Evolutionary conservation across 2,888 invertebrate species (phyloP).

Genomic region (Disparrhopalites patrizii): DNA sequence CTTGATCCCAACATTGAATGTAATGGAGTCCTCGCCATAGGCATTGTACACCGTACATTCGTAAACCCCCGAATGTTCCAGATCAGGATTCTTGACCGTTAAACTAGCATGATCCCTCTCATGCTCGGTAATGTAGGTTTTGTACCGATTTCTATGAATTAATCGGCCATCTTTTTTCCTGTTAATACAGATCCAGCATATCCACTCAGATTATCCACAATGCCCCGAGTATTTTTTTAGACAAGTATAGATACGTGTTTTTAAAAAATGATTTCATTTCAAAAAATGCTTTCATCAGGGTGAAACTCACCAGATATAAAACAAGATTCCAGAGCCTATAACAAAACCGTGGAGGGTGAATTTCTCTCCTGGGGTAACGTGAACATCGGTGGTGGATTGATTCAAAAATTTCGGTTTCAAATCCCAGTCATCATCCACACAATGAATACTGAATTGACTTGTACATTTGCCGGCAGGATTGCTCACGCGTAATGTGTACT

Average conservation of each 20-base stretch:
- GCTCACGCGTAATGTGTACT: constrained; percentile 19
- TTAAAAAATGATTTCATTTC: no score
- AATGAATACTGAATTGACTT: constrained; percentile 27
- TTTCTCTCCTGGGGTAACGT: constrained; percentile 16
- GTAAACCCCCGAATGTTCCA: constrained; percentile 16
- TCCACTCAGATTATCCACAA: no score
- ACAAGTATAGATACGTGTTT: no score
- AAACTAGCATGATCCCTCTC: constrained; percentile 26
- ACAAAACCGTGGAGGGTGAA: constrained; percentile 30
- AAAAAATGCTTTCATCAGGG: no score
- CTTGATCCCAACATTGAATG: constrained; percentile 16
- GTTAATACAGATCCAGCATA: no score
- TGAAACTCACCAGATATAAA: constrained; percentile 23
- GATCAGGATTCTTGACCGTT: constrained; percentile 11
- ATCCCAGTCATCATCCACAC: constrained; percentile 23
- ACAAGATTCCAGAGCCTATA: constrained; percentile 25
- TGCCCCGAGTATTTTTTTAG: no score
- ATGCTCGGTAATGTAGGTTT: constrained; percentile 24
- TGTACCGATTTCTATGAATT: constrained; percentile 25
- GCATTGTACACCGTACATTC: constrained; percentile 20
- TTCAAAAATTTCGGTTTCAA: constrained; percentile 25
- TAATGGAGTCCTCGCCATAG: constrained; percentile 19
- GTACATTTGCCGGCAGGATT: constrained; percentile 22
- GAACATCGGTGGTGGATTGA: constrained; percentile 9
- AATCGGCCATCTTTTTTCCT: constrained; percentile 28